These are phyloP conservation scores for Spongilla lacustris DNA, from an alignment of 37 sponge, comb jelly and placozoan species.

Conservation along the genomic window DNA sequence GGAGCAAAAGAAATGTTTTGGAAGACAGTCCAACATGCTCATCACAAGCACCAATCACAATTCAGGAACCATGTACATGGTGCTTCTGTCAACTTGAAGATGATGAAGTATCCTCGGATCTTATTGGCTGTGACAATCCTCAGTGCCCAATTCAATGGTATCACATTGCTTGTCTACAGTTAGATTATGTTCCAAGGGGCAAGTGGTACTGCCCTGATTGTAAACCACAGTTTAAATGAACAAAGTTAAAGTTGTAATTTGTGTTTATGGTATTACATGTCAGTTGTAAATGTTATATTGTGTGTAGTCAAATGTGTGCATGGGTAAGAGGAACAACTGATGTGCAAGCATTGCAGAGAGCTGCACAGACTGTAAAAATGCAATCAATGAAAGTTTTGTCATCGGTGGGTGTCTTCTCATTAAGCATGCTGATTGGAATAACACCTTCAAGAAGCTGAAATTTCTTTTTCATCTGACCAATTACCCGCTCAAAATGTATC, in stretches of 20 bases:
- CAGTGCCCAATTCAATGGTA: slow-evolving; percentile 38
- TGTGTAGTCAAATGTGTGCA: no score
- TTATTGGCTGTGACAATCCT: slow-evolving; percentile 34
- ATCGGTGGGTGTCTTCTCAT: no score
- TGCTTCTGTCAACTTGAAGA: slow-evolving; percentile 25
- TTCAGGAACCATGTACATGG: no score
- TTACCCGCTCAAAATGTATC: slow-evolving; percentile 46
- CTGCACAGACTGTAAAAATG: no score
- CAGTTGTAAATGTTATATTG: no score
- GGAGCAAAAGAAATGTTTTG: neutral
- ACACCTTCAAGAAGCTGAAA: neutral
- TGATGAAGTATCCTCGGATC: neutral
- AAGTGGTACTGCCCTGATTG: slow-evolving; percentile 58
- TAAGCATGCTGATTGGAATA: neutral
- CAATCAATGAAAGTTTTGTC: no score
- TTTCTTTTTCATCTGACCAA: slow-evolving; percentile 38
- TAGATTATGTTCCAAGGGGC: slow-evolving; percentile 41
- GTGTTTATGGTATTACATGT: no score
- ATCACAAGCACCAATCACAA: neutral
- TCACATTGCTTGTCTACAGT: slow-evolving; percentile 32
- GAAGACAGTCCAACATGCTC: neutral
- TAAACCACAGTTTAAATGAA: neutral
- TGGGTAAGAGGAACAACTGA: no score
- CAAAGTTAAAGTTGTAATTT: no score
- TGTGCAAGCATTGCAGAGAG: no score